Percentiles rank a stretch among this genome's conserved stretches.
phyloP scores from a whole-genome alignment of 2,797 vertebrate species.

The Amblyraja radiata region DNA sequence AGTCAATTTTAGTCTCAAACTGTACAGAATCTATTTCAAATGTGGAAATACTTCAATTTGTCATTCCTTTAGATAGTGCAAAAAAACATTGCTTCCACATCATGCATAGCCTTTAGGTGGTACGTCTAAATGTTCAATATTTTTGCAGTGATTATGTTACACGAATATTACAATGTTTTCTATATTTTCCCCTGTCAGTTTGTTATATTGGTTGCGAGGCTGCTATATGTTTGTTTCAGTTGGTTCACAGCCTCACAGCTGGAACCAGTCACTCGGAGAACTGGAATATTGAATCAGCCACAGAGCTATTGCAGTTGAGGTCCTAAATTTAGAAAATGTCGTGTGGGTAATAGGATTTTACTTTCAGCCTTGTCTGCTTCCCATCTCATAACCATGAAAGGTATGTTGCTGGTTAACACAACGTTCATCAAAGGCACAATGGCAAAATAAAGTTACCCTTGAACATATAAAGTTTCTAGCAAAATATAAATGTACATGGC shows the following conservation, averaged over 20 bases:
- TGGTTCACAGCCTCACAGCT: slow-evolving; percentile 20
- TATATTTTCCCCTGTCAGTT: slow-evolving; percentile 1
- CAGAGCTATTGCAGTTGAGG: background rate
- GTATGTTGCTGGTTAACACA: background rate
- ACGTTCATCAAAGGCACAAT: background rate
- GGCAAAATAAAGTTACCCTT: background rate
- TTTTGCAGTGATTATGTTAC: background rate
- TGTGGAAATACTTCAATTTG: background rate
- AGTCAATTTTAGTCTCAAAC: background rate
- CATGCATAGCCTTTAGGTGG: background rate
- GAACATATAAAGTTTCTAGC: background rate
- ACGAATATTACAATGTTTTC: background rate
- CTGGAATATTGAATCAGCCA: background rate
- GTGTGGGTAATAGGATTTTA: slow-evolving; percentile 12
- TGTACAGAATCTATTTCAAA: background rate
- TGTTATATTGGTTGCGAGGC: slow-evolving; percentile 14
- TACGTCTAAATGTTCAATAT: background rate
- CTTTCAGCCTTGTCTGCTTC: background rate
- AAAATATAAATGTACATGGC: too few relatives aligned
- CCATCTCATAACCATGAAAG: background rate
- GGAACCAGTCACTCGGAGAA: background rate
- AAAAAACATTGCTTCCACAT: background rate
- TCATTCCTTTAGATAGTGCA: too few relatives aligned
- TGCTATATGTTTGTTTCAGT: slow-evolving; percentile 37
- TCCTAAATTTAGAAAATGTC: background rate